Conservation (phyloP, 2,797 vertebrate species). For the Tauraco hartlaubi region DNA sequence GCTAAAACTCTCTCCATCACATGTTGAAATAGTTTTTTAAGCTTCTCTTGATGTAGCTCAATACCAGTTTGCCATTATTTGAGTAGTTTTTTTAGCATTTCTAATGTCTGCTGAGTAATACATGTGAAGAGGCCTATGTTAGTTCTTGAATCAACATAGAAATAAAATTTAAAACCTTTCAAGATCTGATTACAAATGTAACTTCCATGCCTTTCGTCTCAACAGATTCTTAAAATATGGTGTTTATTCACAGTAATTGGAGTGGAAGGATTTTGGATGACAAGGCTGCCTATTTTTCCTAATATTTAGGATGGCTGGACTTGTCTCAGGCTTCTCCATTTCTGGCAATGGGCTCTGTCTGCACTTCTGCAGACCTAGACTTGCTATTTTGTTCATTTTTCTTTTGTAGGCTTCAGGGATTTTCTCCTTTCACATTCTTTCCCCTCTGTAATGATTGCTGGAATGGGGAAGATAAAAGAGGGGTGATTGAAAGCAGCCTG, state of each 20-base stretch:
- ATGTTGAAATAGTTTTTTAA: background rate
- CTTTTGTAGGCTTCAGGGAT: background rate
- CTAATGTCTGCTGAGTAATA: background rate
- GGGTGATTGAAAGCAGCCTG: background rate
- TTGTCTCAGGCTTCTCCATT: background rate
- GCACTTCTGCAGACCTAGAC: background rate
- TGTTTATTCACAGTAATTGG: background rate
- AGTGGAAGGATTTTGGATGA: background rate
- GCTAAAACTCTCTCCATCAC: background rate
- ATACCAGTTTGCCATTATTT: background rate
- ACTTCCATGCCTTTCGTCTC: background rate
- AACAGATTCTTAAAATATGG: background rate
- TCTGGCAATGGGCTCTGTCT: background rate
- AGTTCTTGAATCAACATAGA: background rate
- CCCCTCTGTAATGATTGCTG: background rate
- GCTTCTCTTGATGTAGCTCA: background rate
- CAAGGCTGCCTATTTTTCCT: background rate
- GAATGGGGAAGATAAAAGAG: background rate
- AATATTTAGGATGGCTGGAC: background rate
- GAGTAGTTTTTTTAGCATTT: background rate
- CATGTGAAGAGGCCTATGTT: background rate
- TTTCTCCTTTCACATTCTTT: background rate
- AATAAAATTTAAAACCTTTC: background rate
- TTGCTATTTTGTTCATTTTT: background rate
- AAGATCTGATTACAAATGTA: background rate